A percentile compares a stretch with the other conserved stretches of the same genome.
Evolutionary conservation across 2,113 vertebrate genomes (phyloP).

Genomic region (Neogobius melanostomus): DNA sequence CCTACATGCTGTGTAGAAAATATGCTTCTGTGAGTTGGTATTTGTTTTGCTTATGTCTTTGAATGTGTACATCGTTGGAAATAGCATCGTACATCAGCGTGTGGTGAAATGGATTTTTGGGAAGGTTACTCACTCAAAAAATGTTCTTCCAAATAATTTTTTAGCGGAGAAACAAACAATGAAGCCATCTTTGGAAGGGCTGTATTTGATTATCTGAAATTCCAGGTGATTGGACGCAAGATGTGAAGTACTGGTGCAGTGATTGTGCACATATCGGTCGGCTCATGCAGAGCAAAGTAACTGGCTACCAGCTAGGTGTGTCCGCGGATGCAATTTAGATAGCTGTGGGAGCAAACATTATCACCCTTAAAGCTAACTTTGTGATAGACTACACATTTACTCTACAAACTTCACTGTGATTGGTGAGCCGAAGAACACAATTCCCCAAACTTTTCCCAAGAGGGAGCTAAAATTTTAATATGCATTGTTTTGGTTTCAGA

Average conservation of each 20-base stretch:
- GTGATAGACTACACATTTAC: neutral
- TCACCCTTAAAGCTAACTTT: slow-evolving; percentile 21
- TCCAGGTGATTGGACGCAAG: neutral
- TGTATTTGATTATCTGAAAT: slow-evolving; percentile 10
- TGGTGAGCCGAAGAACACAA: slow-evolving; percentile 16
- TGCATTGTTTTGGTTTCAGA: neutral
- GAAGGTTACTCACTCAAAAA: slow-evolving; percentile 11
- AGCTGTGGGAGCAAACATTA: slow-evolving; percentile 17
- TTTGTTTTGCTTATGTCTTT: slow-evolving; percentile 12
- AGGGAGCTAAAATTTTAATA: neutral
- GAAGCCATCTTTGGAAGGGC: neutral
- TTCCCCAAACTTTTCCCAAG: neutral
- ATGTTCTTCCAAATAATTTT: slow-evolving; percentile 9
- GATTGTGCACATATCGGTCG: neutral
- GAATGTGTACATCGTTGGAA: slow-evolving; percentile 10
- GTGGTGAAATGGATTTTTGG: slow-evolving; percentile 24
- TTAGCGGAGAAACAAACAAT: slow-evolving; percentile 14
- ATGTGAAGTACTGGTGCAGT: neutral
- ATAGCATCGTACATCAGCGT: slow-evolving; percentile 26
- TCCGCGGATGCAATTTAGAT: slow-evolving; percentile 28
- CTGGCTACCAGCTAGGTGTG: neutral
- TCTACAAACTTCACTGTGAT: slow-evolving; percentile 20
- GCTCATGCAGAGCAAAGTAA: slow-evolving; percentile 10
- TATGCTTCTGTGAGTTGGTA: slow-evolving; percentile 20
- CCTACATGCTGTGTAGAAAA: slow-evolving; percentile 28